phyloP scores from a whole-genome alignment of 1,140 invertebrate genomes.

The Lethocerus indicus region DNA sequence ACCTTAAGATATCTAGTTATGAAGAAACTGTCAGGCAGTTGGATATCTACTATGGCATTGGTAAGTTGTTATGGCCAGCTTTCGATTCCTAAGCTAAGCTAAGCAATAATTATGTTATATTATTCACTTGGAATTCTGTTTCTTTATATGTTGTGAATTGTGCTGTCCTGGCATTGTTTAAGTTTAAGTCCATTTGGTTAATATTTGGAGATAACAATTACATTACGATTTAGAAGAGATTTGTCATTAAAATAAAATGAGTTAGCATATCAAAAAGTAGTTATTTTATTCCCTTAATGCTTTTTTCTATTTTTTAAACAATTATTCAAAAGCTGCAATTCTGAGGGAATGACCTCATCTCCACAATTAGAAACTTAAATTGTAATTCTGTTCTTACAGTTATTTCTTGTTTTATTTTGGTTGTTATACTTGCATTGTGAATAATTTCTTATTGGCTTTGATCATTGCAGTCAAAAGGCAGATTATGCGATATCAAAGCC shows the following conservation, averaged over 20 bases:
- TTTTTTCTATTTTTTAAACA: not conserved
- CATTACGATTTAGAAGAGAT: not conserved
- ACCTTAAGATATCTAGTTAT: constrained; percentile 64
- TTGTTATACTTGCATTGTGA: not conserved
- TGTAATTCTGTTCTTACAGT: not conserved
- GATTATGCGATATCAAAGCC: constrained; percentile 80
- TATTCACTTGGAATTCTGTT: not conserved
- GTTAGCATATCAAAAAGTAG: not conserved
- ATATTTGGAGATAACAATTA: constrained; percentile 1
- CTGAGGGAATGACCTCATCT: not conserved
- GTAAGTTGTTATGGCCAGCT: constrained; percentile 29
- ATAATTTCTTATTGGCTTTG: not conserved
- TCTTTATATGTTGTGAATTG: not conserved
- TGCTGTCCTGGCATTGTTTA: not conserved
- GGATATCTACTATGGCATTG: constrained; percentile 84
- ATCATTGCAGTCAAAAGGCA: constrained; percentile 79
- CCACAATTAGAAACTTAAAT: not conserved
- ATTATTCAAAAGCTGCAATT: not conserved
- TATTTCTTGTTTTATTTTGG: not conserved
- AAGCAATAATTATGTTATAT: too few relatives aligned
- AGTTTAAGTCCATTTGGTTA: not conserved
- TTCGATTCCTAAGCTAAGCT: constrained; percentile 3
- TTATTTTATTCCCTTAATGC: not conserved
- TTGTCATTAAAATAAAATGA: not conserved
- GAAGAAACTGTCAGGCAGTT: constrained; percentile 76